A percentile compares a stretch with the other conserved stretches of the same genome.
phyloP scores from a whole-genome alignment of 2,888 invertebrate genomes.

The Caenorhabditis sp. region DNA sequence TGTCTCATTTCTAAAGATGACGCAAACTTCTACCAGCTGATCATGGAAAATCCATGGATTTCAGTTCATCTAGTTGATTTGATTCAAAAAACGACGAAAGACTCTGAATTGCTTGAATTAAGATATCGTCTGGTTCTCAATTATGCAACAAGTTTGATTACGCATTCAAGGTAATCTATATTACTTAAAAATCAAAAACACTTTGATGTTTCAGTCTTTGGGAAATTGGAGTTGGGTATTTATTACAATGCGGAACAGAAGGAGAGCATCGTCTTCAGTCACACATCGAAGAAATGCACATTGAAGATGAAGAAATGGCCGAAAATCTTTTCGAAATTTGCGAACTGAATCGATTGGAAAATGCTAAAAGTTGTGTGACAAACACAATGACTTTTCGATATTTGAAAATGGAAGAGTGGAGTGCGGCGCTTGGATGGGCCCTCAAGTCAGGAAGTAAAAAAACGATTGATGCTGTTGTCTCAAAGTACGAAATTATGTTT shows the following conservation, averaged over 20 bases:
- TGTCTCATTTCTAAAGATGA: conserved; percentile 31
- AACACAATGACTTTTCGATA: conserved; percentile 50
- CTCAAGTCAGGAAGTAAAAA: conserved; percentile 39
- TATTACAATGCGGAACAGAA: conserved; percentile 37
- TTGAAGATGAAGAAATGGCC: conserved; percentile 48
- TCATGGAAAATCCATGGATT: conserved; percentile 47
- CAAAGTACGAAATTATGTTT: conserved; percentile 18
- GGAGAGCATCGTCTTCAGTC: conserved; percentile 42
- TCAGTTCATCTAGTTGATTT: conserved; percentile 48
- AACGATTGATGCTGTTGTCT: conserved; percentile 38
- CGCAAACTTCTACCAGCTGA: conserved; percentile 23
- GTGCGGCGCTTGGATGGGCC: conserved; percentile 49
- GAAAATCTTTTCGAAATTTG: conserved; percentile 40
- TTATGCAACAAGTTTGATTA: conserved; percentile 36
- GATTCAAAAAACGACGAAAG: conserved; percentile 29
- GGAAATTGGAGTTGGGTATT: conserved; percentile 48
- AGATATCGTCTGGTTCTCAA: conserved; percentile 25
- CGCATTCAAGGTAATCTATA: conserved; percentile 29
- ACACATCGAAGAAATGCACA: conserved; percentile 39
- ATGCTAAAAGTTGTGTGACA: conserved; percentile 40
- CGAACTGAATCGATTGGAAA: conserved; percentile 28
- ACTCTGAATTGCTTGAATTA: conserved; percentile 27
- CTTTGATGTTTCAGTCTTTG: conserved; percentile 33
- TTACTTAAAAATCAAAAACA: not conserved
- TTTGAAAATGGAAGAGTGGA: conserved; percentile 41